These are phyloP conservation scores for Bubo bubo DNA, from an alignment of 2,113 vertebrate species.

Conservation along the genomic window DNA sequence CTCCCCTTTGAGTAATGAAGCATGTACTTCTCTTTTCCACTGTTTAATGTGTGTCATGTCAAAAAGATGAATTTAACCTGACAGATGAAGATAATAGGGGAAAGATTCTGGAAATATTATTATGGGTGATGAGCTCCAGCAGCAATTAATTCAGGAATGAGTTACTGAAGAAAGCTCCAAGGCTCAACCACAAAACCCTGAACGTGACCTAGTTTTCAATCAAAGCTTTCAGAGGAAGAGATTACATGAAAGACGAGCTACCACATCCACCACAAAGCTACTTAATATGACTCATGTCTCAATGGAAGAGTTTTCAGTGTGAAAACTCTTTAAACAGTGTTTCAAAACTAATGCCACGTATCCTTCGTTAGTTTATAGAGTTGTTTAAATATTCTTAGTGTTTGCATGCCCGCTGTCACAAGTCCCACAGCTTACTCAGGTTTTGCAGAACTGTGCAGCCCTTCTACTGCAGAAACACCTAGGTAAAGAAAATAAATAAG, in stretches of 20 bases:
- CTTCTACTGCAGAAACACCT: background rate
- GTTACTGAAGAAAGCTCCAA: background rate
- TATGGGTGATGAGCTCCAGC: background rate
- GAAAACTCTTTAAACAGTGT: background rate
- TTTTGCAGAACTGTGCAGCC: background rate
- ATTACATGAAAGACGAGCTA: background rate
- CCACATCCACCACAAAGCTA: background rate
- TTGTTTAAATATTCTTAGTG: background rate
- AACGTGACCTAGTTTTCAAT: background rate
- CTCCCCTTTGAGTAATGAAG: background rate
- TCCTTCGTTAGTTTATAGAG: background rate
- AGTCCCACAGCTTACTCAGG: background rate
- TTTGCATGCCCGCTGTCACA: background rate
- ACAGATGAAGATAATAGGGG: background rate
- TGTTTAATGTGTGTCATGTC: background rate
- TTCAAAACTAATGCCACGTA: background rate
- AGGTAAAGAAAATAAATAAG: background rate
- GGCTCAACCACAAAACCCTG: background rate
- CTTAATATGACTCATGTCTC: background rate
- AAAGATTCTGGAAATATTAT: slow-evolving; percentile 21
- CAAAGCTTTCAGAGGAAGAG: background rate
- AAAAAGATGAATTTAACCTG: slow-evolving; percentile 28
- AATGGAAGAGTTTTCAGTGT: background rate
- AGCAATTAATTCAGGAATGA: slow-evolving; percentile 12
- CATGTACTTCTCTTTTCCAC: background rate